Base-by-base conservation (phyloP, 92 coral and sea anemone species). In the Hydrozoanthus gracilis region DNA sequence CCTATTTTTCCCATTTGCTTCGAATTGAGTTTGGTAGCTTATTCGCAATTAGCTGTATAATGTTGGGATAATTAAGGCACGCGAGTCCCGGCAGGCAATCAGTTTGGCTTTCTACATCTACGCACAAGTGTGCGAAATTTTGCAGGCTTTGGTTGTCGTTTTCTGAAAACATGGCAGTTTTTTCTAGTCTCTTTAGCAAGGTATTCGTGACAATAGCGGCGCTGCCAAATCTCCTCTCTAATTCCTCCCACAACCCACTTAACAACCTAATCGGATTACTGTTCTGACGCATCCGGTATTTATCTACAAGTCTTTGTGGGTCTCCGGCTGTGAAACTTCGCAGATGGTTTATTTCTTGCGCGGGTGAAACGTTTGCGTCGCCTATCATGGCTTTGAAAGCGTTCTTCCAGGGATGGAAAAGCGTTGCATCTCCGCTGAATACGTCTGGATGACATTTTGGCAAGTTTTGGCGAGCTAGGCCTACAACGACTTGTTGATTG, bases 341-440 rank as follows among this genome's bases (percentile, higher is more conserved):
- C 3, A 87, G 79, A 44, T 89, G 86, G 44, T 77, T 86, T 7
- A 89, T 67, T 76, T 89, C 92, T 86, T 86, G 92, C 35, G 86
- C 13, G 5, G 92, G 86, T 12, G 87, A 62, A 8, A 90, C 84
- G 27, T 87, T 76, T 44, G 93, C 91, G 13, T 91, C 80, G 49
- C 44, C 66, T 7, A 83, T 77, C 91, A 88, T 88, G 7, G 91
- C 91, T 46, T 87, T 77, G 48, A 91, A 88, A 18, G 91, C 15
- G 6, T 17, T 83, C 73, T 88, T 90, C 93, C 86, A 90, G 45
- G 93, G 93, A 18, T 90, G 93, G 75, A 90, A 90, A 18, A 90
- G 86, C 12, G 91, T 90, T n/a, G 83, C 88, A 62, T 90, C 93
- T 5, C 93, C 93, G 14, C 70, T 44, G 20, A 90, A 90, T 1